A percentile compares a stretch with the other conserved stretches of the same genome.
These are phyloP conservation scores for Sander lucioperca DNA, from an alignment of 2,113 vertebrate species.

Conservation along the genomic window DNA sequence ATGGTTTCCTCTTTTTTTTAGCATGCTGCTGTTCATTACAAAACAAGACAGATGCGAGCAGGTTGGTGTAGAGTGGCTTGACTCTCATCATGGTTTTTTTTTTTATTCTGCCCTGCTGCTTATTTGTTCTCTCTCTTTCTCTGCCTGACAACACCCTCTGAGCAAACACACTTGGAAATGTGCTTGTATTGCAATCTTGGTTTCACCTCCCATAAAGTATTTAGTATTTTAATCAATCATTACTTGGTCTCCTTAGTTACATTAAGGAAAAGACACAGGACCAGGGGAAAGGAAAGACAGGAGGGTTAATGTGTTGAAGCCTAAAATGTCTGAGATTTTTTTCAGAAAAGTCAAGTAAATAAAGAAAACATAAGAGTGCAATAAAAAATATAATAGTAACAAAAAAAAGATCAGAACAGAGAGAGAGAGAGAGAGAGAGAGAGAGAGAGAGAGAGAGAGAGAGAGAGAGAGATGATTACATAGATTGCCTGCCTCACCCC, in stretches of 20 bases:
- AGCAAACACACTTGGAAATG: conserved; percentile 54
- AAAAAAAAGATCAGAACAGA: conserved; percentile 7
- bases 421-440: conserved; percentile 32
- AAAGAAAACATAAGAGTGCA: conserved; percentile 55
- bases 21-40: conserved; percentile 30
- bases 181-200: conserved; percentile 25
- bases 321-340: conserved; percentile 72
- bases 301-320: conserved; percentile 25
- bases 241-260: conserved; percentile 16
- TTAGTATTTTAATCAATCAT: not conserved
- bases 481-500: conserved; percentile 66
- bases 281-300: not conserved
- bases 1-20: conserved; percentile 40
- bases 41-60: conserved; percentile 38
- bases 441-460: conserved; percentile 13
- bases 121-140: conserved; percentile 52
- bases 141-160: conserved; percentile 62
- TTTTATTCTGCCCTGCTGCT: conserved; percentile 32
- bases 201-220: conserved; percentile 30
- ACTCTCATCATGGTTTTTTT: conserved; percentile 16
- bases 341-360: conserved; percentile 41
- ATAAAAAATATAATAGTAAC: conserved; percentile 18
- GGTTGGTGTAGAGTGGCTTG: conserved; percentile 29
- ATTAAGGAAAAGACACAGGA: not conserved
- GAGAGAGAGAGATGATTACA: conserved; percentile 56